A percentile compares a stretch with the other conserved stretches of the same genome.
These are phyloP conservation scores for Heliconius eleuchia DNA, from an alignment of 1,140 invertebrate species.

Conservation along the genomic window DNA sequence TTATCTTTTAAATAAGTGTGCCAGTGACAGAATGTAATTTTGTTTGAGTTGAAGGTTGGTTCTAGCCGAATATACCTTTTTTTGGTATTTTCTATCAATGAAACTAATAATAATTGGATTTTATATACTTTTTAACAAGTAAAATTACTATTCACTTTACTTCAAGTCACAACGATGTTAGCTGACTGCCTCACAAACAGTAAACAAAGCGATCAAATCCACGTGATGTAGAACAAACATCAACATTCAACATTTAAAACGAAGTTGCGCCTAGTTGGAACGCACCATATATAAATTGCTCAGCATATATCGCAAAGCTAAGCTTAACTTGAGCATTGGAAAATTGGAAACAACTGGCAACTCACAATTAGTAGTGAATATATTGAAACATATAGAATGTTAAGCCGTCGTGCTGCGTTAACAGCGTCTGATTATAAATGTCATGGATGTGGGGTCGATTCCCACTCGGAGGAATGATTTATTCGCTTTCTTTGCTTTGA, in stretches of 20 bases:
- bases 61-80: background rate
- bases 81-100: background rate
- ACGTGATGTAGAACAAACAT: conserved; percentile 6
- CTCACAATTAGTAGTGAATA: conserved; percentile 15
- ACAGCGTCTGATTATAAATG: too few species aligned
- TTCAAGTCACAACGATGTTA: too few species aligned
- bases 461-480: too few species aligned
- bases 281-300: conserved; percentile 24
- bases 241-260: background rate
- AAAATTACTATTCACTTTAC: too few species aligned
- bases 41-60: background rate
- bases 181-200: background rate
- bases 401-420: too few species aligned
- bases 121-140: too few species aligned
- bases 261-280: background rate
- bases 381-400: background rate
- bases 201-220: background rate
- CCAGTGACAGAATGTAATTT: background rate
- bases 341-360: conserved; percentile 33
- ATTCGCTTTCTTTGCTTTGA: too few species aligned
- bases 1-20: conserved; percentile 23
- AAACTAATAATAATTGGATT: too few species aligned
- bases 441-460: too few species aligned
- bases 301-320: conserved; percentile 19
- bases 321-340: conserved; percentile 22